Evolutionary conservation across 2,888 invertebrate genomes (phyloP), one percentile per base, ranked within the genome.

Genomic region (Scaptomyza flava): DNA sequence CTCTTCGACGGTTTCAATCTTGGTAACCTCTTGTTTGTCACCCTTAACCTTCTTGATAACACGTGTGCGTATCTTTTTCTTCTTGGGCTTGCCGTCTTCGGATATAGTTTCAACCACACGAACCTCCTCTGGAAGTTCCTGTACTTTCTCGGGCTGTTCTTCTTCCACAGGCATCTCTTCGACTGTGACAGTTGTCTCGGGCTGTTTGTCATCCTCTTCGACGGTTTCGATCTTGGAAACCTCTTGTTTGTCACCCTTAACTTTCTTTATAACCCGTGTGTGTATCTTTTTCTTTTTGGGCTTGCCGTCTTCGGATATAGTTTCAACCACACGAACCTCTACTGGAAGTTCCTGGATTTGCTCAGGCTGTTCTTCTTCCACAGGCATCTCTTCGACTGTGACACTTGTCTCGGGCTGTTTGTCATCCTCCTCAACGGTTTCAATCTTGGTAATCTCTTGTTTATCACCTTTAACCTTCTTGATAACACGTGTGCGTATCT

Each of bases 171-270:
- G 61, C 5, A 41, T 7, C 8, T 65, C 61, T 20, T 65, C 65
- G 0, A 65, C 65, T 1, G 61, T 65, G 8, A 65, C 65, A 7
- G 61, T 65, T 7, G 65, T 61, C 38, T 65, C 54, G 2, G 61
- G 61, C 14, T 50, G 6, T 2, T 65, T 65, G 45, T 54, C 65
- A 20, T 65, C 65, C 3, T 65, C 65, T 6, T 65, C 65, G 14
- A 65, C 38, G 11, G 65, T 65, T 38, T 61, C 65, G 23, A 65
- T 65, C 48, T 65, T 65, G 23, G 65, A 61, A n/a, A 65, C 61
- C 8, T 65, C 65, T 65, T 65, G 65, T 1, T 61, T 65, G n/a
- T 54, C 54, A 8, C 61, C 61, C 50, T 61, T 61, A 47, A 65
- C 20, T 50, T 65, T 65, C 33, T 65, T 61, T 33, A 65, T 65